phyloP scores from a whole-genome alignment of 2,113 vertebrate species.

The Hippocampus zosterae region DNA sequence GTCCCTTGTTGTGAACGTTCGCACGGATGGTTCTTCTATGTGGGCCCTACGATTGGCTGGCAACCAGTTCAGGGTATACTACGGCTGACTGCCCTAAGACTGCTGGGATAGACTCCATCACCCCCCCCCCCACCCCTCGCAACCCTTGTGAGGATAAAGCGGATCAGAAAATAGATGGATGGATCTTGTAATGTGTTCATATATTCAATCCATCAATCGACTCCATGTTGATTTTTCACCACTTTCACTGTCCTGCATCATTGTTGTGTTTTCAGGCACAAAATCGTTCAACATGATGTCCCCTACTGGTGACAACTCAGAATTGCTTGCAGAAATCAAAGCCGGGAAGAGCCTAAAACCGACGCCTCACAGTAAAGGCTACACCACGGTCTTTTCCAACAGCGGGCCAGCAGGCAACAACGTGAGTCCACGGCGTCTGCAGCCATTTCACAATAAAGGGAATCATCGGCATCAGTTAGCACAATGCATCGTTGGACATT shows the following conservation, averaged over 20 bases:
- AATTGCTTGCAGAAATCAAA: conserved; percentile 97
- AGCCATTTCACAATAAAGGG: background rate
- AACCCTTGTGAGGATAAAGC: no score
- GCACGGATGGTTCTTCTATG: no score
- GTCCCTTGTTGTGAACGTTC: no score
- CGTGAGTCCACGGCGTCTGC: conserved; percentile 62
- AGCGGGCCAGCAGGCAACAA: conserved; percentile 75
- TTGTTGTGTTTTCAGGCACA: conserved; percentile 75
- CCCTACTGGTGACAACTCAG: conserved; percentile 93
- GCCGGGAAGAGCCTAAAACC: conserved; percentile 94
- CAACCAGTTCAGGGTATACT: no score
- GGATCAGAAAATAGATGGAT: no score
- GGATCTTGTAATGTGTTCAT: no score
- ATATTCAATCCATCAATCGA: background rate
- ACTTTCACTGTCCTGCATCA: conserved; percentile 42
- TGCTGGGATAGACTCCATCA: no score
- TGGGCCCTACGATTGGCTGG: no score
- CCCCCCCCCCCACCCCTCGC: no score
- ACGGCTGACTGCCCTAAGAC: no score
- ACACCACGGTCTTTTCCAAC: conserved; percentile 88
- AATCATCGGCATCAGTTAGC: no score
- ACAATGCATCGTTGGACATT: no score
- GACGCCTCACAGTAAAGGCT: conserved; percentile 90
- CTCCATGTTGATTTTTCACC: conserved; percentile 32
- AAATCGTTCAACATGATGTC: conserved; percentile 99